Base-by-base conservation (phyloP, 2,888 invertebrate genomes). In the Arge pagana region DNA sequence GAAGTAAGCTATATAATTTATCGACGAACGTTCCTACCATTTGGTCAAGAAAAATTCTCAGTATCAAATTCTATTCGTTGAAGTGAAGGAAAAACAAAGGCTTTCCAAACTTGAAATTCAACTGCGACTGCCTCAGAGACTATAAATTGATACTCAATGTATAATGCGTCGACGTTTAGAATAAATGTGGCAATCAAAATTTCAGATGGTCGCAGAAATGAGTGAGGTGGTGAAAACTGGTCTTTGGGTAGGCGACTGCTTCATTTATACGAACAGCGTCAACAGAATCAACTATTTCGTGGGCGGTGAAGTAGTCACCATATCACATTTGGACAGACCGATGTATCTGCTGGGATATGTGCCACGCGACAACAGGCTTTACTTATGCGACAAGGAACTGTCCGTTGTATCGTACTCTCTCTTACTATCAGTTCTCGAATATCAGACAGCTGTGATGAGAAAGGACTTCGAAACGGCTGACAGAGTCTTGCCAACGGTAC, bases 401-500 rank as follows among this genome's bases (percentile, higher is more conserved):
- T 96, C 95, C 67, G 90, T 97, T 2, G 91, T 95, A 39, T 96
- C 96, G 57, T 99, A 94, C 78, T 95, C 96, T 18, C 80, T 99
- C 48, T 83, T 97, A 54, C 80, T 98, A 36, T 94, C 97, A 1
- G 97, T 98, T 8, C 83, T 99, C 49, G 98, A 99, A 78, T 99
- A 99, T 77, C 99, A 99, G 80, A 99, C 99, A 10, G 99, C 98
- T n/a, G 98, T 99, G 19, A 99, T 99, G 98, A 83, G 98, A 57
- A 84, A 90, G 54, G 97, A 98, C 78, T 97, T 98, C 74, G 91
- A 92, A 67, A 94, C 94, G 0, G 97, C 98, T 0, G 96, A 98
- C 77, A 84, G 89, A 57, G 92, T 99, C 19, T 79, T 99, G 61
- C 96, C 96, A 1, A 94, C 95, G 1, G 90, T 99, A 62, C 98